These are phyloP conservation scores for Thymallus thymallus DNA, from an alignment of 2,113 vertebrate species.

Conservation along the genomic window DNA sequence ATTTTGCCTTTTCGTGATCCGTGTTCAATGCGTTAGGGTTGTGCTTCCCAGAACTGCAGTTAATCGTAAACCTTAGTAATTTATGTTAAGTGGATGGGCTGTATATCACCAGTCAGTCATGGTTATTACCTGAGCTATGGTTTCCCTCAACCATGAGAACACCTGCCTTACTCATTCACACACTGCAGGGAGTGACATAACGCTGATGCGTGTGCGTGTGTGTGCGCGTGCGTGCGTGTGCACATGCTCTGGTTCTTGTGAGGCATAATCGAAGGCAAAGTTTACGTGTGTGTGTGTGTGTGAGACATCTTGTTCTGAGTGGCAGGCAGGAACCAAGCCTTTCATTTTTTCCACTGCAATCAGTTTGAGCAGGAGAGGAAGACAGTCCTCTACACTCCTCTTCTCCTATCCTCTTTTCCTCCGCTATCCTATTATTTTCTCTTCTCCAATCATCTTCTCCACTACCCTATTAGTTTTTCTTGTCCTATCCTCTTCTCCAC, in stretches of 20 bases:
- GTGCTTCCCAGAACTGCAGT: slow-evolving; percentile 33
- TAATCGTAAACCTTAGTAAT: slow-evolving; percentile 14
- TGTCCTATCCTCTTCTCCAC: too few species aligned
- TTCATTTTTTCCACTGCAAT: slow-evolving; percentile 52
- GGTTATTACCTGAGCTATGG: slow-evolving; percentile 55
- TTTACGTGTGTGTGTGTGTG: slow-evolving; percentile 63
- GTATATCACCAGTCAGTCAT: slow-evolving; percentile 28
- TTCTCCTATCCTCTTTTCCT: too few species aligned
- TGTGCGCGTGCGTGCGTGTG: too few species aligned
- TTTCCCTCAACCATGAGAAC: slow-evolving; percentile 43
- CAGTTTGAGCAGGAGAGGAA: slow-evolving; percentile 37
- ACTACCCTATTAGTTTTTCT: too few species aligned
- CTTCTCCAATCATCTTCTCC: too few species aligned
- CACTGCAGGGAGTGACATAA: neutral
- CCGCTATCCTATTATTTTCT: too few species aligned
- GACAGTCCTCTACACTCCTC: neutral
- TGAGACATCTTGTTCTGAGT: slow-evolving; percentile 63
- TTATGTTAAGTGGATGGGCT: too few species aligned
- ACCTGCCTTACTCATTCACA: slow-evolving; percentile 62
- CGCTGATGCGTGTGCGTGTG: slow-evolving; percentile 39
- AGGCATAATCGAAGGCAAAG: slow-evolving; percentile 59
- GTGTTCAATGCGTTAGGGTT: neutral
- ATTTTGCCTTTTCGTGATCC: too few species aligned
- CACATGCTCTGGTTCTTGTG: slow-evolving; percentile 53
- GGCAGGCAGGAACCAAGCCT: slow-evolving; percentile 44